These are phyloP conservation scores for Thecocarcelia acutangulata DNA, from an alignment of 2,888 invertebrate genomes.

Conservation along the genomic window DNA sequence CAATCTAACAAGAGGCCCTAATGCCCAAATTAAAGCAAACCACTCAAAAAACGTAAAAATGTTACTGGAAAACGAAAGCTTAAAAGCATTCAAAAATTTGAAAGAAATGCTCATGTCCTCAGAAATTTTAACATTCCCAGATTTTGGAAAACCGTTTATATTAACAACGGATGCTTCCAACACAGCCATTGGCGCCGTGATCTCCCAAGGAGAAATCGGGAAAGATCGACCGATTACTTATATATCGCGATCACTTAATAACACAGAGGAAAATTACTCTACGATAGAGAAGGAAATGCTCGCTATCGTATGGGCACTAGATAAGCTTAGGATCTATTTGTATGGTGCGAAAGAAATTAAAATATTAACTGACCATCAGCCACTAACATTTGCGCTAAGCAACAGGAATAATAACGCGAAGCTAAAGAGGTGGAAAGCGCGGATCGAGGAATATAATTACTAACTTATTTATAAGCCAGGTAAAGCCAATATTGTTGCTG, in stretches of 20 bases:
- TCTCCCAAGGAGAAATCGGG: no score
- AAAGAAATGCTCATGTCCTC: conserved; percentile 51
- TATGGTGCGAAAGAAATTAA: no score
- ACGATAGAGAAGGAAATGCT: no score
- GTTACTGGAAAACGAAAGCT: conserved; percentile 58
- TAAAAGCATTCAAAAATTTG: conserved; percentile 52
- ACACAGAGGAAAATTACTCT: no score
- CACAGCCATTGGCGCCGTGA: no score
- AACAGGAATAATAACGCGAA: neutral
- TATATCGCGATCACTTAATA: no score
- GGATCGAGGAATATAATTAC: no score
- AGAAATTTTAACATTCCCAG: conserved; percentile 63
- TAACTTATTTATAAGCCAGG: neutral
- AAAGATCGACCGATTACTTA: no score
- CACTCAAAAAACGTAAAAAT: conserved; percentile 59
- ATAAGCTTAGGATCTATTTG: no score
- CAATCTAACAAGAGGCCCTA: conserved; percentile 65
- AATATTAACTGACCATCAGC: no score
- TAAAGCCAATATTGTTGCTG: neutral
- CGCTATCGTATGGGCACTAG: no score
- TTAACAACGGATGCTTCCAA: no score
- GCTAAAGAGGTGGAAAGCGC: neutral
- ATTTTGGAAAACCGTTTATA: conserved; percentile 43
- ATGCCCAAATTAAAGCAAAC: conserved; percentile 61
- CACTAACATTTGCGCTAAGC: neutral